A percentile compares a stretch with the other conserved stretches of the same genome.
These are phyloP conservation scores for Syritta pipiens DNA, from an alignment of 2,888 invertebrate species.

Conservation along the genomic window DNA sequence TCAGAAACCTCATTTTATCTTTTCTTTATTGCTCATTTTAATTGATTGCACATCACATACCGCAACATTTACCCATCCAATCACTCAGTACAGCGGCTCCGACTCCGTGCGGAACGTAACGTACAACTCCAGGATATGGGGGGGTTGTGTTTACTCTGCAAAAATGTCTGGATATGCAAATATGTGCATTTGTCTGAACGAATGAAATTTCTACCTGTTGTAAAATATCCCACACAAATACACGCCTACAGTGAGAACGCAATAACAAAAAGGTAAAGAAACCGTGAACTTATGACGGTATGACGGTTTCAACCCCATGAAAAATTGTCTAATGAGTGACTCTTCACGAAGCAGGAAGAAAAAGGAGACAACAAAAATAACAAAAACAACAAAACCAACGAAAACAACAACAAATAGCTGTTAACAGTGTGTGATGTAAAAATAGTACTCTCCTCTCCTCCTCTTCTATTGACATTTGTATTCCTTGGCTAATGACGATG, in stretches of 20 bases:
- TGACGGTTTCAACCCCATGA: constrained; percentile 43
- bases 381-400: constrained; percentile 1
- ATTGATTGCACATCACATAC: constrained; percentile 52
- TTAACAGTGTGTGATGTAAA: constrained; percentile 36
- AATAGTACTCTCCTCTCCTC: constrained; percentile 44
- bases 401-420: constrained; percentile 17
- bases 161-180: constrained; percentile 60
- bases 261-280: constrained; percentile 17
- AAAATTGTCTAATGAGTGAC: constrained; percentile 56
- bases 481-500: constrained; percentile 58
- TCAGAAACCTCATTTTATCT: constrained; percentile 4
- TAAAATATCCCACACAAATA: constrained; percentile 11
- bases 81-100: constrained; percentile 46
- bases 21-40: constrained; percentile 40
- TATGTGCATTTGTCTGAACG: constrained; percentile 43
- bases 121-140: constrained; percentile 17
- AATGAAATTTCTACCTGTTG: constrained; percentile 54
- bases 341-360: constrained; percentile 30
- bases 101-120: not conserved
- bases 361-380: not conserved
- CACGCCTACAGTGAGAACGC: not conserved
- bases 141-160: constrained; percentile 47
- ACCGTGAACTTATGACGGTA: constrained; percentile 48
- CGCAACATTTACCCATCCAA: constrained; percentile 62
- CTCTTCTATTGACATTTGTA: constrained; percentile 53